Evolutionary conservation across 2,888 invertebrate genomes (phyloP), one percentile per base, ranked within the genome.

Genomic region (Epistrophella euchroma): DNA sequence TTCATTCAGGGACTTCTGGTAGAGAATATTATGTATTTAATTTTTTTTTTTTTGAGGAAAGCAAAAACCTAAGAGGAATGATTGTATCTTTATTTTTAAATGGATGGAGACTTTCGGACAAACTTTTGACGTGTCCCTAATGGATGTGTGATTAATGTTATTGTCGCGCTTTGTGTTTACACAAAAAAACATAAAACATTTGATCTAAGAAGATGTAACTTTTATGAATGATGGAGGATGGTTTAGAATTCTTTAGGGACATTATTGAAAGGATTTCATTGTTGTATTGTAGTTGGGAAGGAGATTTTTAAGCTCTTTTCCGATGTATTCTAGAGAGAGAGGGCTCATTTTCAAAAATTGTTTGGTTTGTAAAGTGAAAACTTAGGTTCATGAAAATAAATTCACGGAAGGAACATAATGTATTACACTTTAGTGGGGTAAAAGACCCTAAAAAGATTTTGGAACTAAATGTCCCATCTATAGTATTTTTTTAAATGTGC

Each of bases 61-160:
- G 15, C 40, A 71, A 28, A 13, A 52, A 15, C 13, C 19, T 22
- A 13, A 15, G 43, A 28, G 52, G 13, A 32, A 50, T 28, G 37
- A 68, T 35, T 62, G 15, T 72, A 64, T 50, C 50, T 64, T 45
- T 25, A 62, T 22, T 15, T 15, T 35, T 22, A 43, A 66, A 37
- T 66, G 66, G 32, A 74, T 80, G n/a, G 35, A 73, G 79, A 72
- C 45, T 22, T 68, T 73, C n/a, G 66, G 56, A 73, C 73, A 40
- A 58, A 80, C 68, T 52, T 80, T 43, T 60, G 60, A 68, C 25
- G 32, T 28, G 55, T 47, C 64, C 62, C 81, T 75, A 81, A 81
- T 75, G 81, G 81, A 81, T 75, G 55, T 75, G 60, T 76, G 70
- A 81, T 71, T 64, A 70, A 81, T 75, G 81, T 47, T 40, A 75